Evolutionary conservation across 1,140 invertebrate species (phyloP), one percentile per base, ranked within the genome.

Genomic region (Drosophila simulans): DNA sequence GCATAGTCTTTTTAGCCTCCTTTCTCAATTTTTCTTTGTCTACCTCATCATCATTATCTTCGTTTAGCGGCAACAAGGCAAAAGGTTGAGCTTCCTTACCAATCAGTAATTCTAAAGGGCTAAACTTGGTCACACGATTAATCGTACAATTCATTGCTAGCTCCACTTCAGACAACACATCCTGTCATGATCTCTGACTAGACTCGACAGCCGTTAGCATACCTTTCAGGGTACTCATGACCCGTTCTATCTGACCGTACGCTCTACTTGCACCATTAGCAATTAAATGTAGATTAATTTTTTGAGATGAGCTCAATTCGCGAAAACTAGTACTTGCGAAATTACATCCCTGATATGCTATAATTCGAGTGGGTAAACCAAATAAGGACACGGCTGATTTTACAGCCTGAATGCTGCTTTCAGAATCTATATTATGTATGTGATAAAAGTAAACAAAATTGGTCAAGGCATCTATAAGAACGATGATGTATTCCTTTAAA

Each of bases 261-360:
- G 35, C 35, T 37, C 35, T 37, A 37, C 11, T 37, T 13, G 35
- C 10, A 37, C 35, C 35, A 37, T 11, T 13, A 37, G 11, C 35
- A 37, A 37, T 13, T 37, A 37, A 37, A 37, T 37, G 35, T 13
- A 37, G 35, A 13, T 57, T 57, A 22, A 57, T 57, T 39, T 57
- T 57, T 7, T 60, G 45, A 37, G 45, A 40, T 13, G 42, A 15
- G 27, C 45, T 27, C 39, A 59, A 49, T 22, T 59, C 45, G 35
- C 12, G 22, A 25, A 42, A 42, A 13, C 4, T 35, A 11, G 11
- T 35, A 35, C 34, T 35, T 35, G 34, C 35, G 35, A 37, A 37
- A 57, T 11, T 45, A 34, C 15, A 31, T 34, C 40, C 53, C 5
- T 55, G 39, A 55, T 55, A 37, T 13, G 37, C 53, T 39, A 55